These are phyloP conservation scores for Melolontha melolontha DNA, from an alignment of 2,888 invertebrate genomes.

Conservation along the genomic window DNA sequence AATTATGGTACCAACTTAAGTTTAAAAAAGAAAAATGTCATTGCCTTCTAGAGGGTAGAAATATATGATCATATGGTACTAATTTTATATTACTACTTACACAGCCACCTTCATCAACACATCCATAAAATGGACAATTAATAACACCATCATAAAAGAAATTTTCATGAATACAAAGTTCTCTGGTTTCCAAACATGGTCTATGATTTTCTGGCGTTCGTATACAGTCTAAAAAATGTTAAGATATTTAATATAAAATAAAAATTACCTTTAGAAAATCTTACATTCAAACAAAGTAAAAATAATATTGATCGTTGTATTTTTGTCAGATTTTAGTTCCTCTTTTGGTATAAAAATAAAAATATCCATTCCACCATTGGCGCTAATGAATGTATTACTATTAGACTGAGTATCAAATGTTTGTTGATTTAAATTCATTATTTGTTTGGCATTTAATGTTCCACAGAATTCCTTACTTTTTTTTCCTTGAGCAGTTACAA, in stretches of 20 bases:
- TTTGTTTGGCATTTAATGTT: slow-evolving; percentile 55
- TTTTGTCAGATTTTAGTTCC: slow-evolving; percentile 53
- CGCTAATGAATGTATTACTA: slow-evolving; percentile 29
- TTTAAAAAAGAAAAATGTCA: too few species aligned
- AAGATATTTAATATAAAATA: slow-evolving; percentile 1
- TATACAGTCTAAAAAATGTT: slow-evolving; percentile 3
- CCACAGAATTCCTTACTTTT: slow-evolving; percentile 60
- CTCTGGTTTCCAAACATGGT: slow-evolving; percentile 48
- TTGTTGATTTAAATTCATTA: slow-evolving; percentile 54
- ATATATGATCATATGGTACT: too few species aligned
- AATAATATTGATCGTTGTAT: slow-evolving; percentile 63
- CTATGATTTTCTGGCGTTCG: slow-evolving; percentile 47
- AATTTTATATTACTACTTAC: slow-evolving; percentile 1
- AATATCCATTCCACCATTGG: slow-evolving; percentile 62
- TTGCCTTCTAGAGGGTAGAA: too few species aligned
- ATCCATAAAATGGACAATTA: slow-evolving; percentile 66
- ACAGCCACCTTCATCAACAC: slow-evolving; percentile 66
- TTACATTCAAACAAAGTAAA: slow-evolving; percentile 67
- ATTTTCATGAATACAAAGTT: slow-evolving; percentile 63
- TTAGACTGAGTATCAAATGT: slow-evolving; percentile 7
- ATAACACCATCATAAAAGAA: slow-evolving; percentile 65
- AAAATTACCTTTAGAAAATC: slow-evolving; percentile 36
- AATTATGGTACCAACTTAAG: too few species aligned
- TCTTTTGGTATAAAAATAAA: slow-evolving; percentile 63
- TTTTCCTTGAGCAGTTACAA: slow-evolving; percentile 54